Conservation (phyloP, 2,888 invertebrate genomes). For the Clanis bilineata region DNA sequence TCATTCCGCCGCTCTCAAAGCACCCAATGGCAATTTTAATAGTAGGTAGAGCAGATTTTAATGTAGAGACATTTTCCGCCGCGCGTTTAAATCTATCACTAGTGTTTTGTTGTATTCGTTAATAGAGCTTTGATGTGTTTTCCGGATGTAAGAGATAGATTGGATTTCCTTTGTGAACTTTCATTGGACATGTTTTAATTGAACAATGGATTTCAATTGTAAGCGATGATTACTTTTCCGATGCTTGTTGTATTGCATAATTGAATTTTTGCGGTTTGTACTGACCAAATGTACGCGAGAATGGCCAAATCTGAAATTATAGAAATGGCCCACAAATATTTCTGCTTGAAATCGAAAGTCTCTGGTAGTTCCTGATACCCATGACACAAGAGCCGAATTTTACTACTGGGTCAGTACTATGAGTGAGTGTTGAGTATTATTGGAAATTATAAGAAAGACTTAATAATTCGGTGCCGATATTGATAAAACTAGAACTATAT, state of each 20-base stretch:
- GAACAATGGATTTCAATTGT: not conserved
- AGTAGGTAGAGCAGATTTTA: not conserved
- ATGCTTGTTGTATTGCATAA: not conserved
- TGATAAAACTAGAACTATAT: too few relatives aligned
- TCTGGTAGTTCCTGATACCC: too few relatives aligned
- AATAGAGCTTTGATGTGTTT: not conserved
- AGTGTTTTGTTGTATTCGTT: not conserved
- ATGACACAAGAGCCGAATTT: too few relatives aligned
- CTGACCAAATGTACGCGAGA: too few relatives aligned
- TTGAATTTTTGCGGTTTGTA: too few relatives aligned
- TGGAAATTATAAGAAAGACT: too few relatives aligned
- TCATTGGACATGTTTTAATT: not conserved
- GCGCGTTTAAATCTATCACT: constrained; percentile 7
- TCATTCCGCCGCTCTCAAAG: constrained; percentile 6
- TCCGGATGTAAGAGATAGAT: not conserved
- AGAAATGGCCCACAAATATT: too few relatives aligned
- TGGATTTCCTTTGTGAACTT: constrained; percentile 8
- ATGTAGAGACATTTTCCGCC: constrained; percentile 3
- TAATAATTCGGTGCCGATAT: too few relatives aligned
- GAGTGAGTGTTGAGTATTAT: too few relatives aligned
- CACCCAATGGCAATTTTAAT: constrained; percentile 8
- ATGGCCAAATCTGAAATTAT: too few relatives aligned
- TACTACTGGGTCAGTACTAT: too few relatives aligned
- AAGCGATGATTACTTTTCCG: not conserved
- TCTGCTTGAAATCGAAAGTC: too few relatives aligned